Conservation (phyloP, 2,888 invertebrate species). For the Eupithecia tripunctaria region DNA sequence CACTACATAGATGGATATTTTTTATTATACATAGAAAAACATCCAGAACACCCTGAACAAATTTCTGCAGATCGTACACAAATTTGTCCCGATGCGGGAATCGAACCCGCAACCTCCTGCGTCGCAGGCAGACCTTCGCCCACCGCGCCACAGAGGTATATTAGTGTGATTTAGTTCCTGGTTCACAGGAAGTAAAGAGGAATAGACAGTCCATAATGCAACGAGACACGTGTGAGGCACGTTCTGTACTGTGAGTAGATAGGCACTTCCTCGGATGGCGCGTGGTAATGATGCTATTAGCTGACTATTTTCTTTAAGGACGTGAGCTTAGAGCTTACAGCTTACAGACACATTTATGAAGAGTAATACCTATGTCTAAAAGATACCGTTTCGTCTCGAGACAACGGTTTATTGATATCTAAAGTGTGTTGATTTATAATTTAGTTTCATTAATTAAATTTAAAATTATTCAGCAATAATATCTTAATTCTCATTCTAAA, state of each 20-base stretch:
- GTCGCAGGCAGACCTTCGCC: too few species aligned
- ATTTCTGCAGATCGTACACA: too few species aligned
- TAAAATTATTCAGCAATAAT: too few species aligned
- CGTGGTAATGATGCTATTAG: conserved; percentile 1
- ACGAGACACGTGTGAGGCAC: background rate
- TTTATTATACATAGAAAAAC: too few species aligned
- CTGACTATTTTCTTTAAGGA: background rate
- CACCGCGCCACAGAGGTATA: too few species aligned
- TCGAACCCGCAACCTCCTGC: too few species aligned
- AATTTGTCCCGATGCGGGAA: too few species aligned
- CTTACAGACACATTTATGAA: background rate
- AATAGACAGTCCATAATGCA: background rate
- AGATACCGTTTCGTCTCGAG: background rate
- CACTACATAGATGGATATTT: too few species aligned
- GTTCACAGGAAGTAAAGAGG: background rate
- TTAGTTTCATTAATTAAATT: too few species aligned
- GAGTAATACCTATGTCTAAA: background rate
- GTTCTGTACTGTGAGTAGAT: background rate
- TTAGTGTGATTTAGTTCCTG: background rate
- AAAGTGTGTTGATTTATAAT: background rate
- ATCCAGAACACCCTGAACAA: too few species aligned
- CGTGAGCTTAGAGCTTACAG: background rate
- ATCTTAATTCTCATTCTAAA: background rate
- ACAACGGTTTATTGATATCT: background rate
- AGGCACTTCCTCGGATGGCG: background rate